A percentile compares a stretch with the other conserved stretches of the same genome.
Conservation (phyloP, 2,888 invertebrate species). For the Augochlorella aurata region DNA sequence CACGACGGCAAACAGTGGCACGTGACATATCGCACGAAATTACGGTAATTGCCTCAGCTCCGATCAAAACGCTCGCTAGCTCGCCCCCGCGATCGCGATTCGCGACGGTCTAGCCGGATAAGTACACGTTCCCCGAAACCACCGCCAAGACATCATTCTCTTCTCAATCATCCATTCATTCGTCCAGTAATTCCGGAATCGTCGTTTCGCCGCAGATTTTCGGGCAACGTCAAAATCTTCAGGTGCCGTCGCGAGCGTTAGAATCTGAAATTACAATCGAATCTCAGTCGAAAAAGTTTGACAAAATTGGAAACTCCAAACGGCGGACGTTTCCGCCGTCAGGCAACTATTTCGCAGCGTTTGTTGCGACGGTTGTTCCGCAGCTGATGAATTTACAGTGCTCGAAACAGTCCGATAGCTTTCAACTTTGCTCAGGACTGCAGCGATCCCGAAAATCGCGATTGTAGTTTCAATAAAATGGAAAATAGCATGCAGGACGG, state of each 20-base stretch:
- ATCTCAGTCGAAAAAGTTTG: background rate
- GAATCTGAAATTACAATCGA: background rate
- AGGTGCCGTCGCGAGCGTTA: background rate
- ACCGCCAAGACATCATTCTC: background rate
- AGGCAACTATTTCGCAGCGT: background rate
- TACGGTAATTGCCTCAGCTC: constrained; percentile 57
- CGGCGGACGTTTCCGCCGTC: background rate
- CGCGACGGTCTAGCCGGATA: constrained; percentile 37
- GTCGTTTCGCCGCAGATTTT: background rate
- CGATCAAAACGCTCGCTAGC: constrained; percentile 27
- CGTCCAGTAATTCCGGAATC: background rate
- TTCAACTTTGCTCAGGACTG: too few relatives aligned
- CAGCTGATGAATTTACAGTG: too few relatives aligned
- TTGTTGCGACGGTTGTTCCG: background rate
- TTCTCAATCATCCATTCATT: background rate
- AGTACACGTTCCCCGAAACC: constrained; percentile 18
- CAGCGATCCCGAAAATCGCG: background rate
- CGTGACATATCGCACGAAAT: constrained; percentile 66
- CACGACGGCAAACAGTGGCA: constrained; percentile 55
- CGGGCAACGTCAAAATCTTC: background rate
- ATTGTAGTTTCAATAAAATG: background rate
- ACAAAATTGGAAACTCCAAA: background rate
- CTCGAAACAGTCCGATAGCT: background rate
- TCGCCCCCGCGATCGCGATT: constrained; percentile 35
- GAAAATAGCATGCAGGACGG: background rate